Evolutionary conservation across 2,888 invertebrate species (phyloP), one percentile per base, ranked within the genome.

Genomic region (Bursaphelenchus okinawaensis): DNA sequence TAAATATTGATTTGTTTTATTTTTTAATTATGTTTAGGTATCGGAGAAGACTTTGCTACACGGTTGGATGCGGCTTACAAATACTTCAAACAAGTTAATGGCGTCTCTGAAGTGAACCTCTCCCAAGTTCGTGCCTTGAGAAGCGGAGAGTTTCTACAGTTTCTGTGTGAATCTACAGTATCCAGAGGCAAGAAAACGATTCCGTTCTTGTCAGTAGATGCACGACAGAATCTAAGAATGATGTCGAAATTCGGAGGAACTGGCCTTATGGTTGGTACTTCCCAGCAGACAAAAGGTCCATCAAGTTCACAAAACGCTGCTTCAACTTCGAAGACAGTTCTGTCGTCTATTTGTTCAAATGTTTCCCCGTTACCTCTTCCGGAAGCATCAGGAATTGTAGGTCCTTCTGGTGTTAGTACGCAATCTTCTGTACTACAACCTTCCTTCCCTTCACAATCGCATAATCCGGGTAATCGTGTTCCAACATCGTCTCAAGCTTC

Each of bases 11-110:
- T 9, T 29, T 20, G 1, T 27, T n/a, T 67, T 28, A 24, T 8
- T 22, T 8, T 4, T 3, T 12, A 19, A 55, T 57, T 19, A 16
- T 16, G 60, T 75, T 40, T 51, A 79, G 80, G 79, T 27, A 73
- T 80, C 50, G 80, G 80, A 6, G 78, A 78, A 23, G 68, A 71
- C 40, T 75, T 80, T 58, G 79, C 80, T 1, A 64, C 73, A 23
- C 72, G 77, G 26, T 65, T 77, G 26, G 75, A 74, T 40, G 66
- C 73, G 12, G 72, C 77, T n/a, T 76, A 77, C 78, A 67, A 74
- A 9, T 28, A 50, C n/a, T 68, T 74, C n/a, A 55, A 55, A 50
- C 69, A 70, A 6, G 20, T 28, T 16, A 28, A 51, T n/a, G 58
- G 60, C 26, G 22, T 40, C 8, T 20, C 23, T 19, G 52, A 27